A percentile compares a stretch with the other conserved stretches of the same genome.
phyloP scores from a whole-genome alignment of 2,888 invertebrate genomes.

The Tetramorium bicarinatum region DNA sequence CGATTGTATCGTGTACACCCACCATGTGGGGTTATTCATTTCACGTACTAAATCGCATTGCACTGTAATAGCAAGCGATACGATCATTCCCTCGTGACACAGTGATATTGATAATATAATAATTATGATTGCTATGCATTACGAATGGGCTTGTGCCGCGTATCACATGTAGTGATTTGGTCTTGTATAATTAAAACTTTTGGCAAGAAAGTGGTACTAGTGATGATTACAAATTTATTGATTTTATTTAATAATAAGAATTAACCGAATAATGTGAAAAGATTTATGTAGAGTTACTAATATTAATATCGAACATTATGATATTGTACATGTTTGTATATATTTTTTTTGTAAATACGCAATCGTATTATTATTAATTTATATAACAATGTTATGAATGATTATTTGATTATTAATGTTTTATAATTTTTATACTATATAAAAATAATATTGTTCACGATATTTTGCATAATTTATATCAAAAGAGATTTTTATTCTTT shows the following conservation, averaged over 20 bases:
- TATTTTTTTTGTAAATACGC: neutral
- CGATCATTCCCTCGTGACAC: slow-evolving; percentile 46
- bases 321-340: neutral
- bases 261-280: neutral
- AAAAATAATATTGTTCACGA: neutral
- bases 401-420: neutral
- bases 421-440: neutral
- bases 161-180: neutral
- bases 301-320: neutral
- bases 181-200: neutral
- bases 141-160: neutral
- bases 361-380: neutral
- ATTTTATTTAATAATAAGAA: neutral
- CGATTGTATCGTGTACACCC: neutral
- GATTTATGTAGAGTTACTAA: neutral
- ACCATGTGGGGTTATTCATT: neutral
- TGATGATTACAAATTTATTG: neutral
- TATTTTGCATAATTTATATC: neutral
- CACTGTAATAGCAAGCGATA: slow-evolving; percentile 25
- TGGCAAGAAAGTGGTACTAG: neutral
- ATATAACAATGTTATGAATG: neutral
- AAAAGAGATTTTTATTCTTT: neutral
- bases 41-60: slow-evolving; percentile 51
- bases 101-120: slow-evolving; percentile 40
- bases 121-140: slow-evolving; percentile 49